Base-by-base conservation (phyloP, 1,140 invertebrate species). In the Pseudomyrmex dendroicus region DNA sequence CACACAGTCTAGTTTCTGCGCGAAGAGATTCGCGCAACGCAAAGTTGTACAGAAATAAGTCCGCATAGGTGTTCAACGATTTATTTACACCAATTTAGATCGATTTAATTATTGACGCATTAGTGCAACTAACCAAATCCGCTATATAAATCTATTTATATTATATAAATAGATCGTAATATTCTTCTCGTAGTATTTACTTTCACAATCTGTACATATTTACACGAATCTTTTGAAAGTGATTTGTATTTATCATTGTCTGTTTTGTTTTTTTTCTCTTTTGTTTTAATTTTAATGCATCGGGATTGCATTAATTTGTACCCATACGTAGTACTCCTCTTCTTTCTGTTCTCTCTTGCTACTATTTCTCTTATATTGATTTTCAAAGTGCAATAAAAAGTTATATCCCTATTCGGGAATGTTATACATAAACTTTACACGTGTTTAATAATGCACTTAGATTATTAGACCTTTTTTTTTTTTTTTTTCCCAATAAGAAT, bases 161-260 rank as follows among this genome's bases (percentile, higher is more conserved):
- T 72, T 76, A 54, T 85, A 89, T 89, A 89, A 89, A 88, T 87
- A 89, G 86, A 87, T 86, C 68, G 77, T 25, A 25, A 84, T 88
- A 73, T 83, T 74, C 73, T 82, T 85, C 20, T 52, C 20, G 9
- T 54, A 82, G 85, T 84, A 82, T 78, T 20, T 85, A 70, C 63
- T 66, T 48, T 78, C 72, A 84, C 85, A 59, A 91, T 91, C 89
- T 91, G 90, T 91, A 91, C 90, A 91, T 91, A 91, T 91, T 90
- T 91, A 91, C 90, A 91, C 70, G 57, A 13, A 84, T 35, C 76
- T 80, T 87, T 76, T 84, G 67, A 89, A 68, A 59, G 74, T 76
- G 80, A 85, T 70, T 83, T 73, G 61, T 52, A 63, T 52, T 84
- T 25, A 25, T 25, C 13, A 52, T 13, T 52, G 13, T 52, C 50